Conservation (phyloP, 2,797 vertebrate species). For the Choloepus didactylus region DNA sequence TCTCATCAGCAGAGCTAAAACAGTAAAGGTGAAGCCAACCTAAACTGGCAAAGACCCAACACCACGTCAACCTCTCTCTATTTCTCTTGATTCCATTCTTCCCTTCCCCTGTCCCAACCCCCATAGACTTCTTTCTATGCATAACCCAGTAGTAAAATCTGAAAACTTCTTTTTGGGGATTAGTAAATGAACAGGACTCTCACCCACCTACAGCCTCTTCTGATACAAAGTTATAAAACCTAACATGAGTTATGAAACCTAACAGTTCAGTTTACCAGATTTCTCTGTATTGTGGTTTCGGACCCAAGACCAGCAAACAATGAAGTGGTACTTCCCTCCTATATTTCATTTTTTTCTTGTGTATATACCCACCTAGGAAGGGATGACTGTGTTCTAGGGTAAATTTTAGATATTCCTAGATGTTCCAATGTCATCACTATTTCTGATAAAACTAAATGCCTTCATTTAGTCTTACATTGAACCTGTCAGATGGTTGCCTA, state of each 20-base stretch:
- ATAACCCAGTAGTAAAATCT: not conserved
- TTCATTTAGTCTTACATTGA: constrained; percentile 28
- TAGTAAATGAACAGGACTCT: not conserved
- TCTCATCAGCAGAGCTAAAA: not conserved
- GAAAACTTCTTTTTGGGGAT: not conserved
- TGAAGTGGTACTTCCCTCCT: not conserved
- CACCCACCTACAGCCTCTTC: not conserved
- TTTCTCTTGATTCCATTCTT: not conserved
- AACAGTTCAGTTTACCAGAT: not conserved
- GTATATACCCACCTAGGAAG: not conserved
- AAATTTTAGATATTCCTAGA: not conserved
- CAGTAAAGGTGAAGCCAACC: not conserved
- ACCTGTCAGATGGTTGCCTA: not conserved
- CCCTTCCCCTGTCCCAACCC: too few relatives aligned
- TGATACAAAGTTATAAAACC: not conserved
- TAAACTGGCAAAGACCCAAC: not conserved
- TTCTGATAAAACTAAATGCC: constrained; percentile 37
- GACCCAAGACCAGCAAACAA: not conserved
- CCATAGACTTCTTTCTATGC: not conserved
- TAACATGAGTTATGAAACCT: not conserved
- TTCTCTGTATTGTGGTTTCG: not conserved
- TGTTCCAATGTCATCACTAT: not conserved
- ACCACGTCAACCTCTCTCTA: not conserved
- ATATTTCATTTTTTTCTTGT: not conserved
- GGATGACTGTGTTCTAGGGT: not conserved